Evolutionary conservation across 1,140 invertebrate species (phyloP).

Genomic region (Heliconius melpomene): DNA sequence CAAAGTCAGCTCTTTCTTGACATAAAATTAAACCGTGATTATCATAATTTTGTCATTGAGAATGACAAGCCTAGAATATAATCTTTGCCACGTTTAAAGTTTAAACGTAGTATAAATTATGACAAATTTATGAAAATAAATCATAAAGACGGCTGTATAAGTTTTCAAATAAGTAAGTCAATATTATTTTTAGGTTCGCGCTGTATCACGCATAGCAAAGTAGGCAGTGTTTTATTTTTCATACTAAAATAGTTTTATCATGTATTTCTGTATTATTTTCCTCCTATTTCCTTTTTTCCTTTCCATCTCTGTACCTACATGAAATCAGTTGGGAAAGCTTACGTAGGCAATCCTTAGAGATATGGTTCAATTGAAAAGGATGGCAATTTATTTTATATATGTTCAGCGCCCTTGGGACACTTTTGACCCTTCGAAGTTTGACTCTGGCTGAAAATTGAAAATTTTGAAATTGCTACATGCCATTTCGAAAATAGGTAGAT

Average conservation of each 20-base stretch:
- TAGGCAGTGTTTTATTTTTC: too few relatives aligned
- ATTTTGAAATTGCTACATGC: not conserved
- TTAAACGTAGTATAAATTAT: not conserved
- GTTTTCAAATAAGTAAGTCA: too few relatives aligned
- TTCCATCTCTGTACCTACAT: not conserved
- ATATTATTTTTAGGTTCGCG: too few relatives aligned
- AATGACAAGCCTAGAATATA: not conserved
- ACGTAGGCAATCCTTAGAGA: conserved; percentile 19
- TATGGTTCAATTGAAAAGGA: conserved; percentile 18
- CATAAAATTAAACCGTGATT: not conserved
- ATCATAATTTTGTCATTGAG: not conserved
- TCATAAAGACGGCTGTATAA: not conserved
- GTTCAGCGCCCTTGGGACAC: not conserved
- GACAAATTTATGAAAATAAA: not conserved
- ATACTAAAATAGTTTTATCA: too few relatives aligned
- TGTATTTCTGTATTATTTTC: not conserved
- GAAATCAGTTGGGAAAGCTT: conserved; percentile 22
- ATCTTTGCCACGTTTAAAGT: not conserved
- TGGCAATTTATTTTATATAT: conserved; percentile 23
- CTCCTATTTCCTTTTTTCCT: not conserved
- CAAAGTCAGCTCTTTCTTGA: conserved; percentile 1
- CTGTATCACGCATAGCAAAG: too few relatives aligned
- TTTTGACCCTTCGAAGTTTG: not conserved
- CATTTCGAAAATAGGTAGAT: not conserved
- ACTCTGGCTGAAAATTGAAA: not conserved